Conservation (phyloP, 2,888 invertebrate genomes). For the Drosophila recens region DNA sequence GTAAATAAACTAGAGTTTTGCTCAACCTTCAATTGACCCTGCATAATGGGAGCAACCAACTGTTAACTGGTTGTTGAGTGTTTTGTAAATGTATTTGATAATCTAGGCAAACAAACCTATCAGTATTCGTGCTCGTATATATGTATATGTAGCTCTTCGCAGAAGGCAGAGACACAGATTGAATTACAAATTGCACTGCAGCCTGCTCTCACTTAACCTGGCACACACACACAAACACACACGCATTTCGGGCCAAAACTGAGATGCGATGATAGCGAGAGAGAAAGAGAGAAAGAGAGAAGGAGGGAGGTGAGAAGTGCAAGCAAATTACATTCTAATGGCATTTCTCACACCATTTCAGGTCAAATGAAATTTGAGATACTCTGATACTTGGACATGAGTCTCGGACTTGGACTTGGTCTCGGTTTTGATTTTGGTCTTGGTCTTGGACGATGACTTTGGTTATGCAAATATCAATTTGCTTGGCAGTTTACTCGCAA, state of each 20-base stretch:
- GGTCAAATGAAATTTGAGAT: conserved; percentile 45
- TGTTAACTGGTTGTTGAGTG: conserved; percentile 23
- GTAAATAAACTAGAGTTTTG: conserved; percentile 4
- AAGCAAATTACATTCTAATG: conserved; percentile 52
- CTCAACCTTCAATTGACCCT: conserved; percentile 17
- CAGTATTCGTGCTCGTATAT: neutral
- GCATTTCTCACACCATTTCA: conserved; percentile 36
- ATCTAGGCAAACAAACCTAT: conserved; percentile 6
- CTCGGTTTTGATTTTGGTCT: neutral
- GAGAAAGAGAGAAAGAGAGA: neutral
- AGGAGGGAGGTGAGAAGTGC: conserved; percentile 12
- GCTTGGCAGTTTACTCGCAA: conserved; percentile 19
- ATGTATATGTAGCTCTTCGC: neutral
- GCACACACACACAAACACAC: neutral
- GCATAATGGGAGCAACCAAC: conserved; percentile 6
- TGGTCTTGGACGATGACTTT: neutral
- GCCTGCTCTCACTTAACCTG: conserved; percentile 16
- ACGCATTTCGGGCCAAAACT: neutral
- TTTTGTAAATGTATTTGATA: conserved; percentile 35
- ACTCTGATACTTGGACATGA: conserved; percentile 18
- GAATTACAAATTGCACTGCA: conserved; percentile 40
- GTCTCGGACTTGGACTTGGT: neutral
- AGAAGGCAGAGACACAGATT: conserved; percentile 5
- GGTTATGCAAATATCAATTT: conserved; percentile 53
- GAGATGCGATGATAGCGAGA: neutral